Conservation (phyloP, 2,113 vertebrate genomes). For the rat (Rattus norvegicus) region DNA sequence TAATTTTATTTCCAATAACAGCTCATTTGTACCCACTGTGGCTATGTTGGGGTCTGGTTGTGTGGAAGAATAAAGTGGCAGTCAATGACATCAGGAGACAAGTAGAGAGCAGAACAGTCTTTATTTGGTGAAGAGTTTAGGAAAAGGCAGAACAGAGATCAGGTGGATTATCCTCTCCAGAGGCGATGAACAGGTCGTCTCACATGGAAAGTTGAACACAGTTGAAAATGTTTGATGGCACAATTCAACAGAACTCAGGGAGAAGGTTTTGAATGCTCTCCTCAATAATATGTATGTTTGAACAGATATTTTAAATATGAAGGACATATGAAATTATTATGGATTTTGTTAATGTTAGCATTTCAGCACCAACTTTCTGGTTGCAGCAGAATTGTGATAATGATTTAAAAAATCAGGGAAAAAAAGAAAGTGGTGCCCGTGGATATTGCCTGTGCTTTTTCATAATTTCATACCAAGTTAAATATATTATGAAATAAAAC, state of each 20-base stretch:
- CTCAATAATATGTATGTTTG: no score
- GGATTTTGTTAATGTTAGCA: neutral
- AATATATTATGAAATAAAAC: neutral
- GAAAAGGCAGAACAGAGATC: no score
- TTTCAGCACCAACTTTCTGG: neutral
- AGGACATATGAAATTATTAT: neutral
- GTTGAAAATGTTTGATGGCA: neutral
- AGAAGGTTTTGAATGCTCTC: neutral
- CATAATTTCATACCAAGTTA: neutral
- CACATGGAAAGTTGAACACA: no score
- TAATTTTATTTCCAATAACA: neutral
- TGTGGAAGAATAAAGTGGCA: neutral
- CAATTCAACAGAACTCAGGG: neutral
- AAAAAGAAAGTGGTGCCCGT: neutral
- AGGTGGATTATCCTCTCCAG: no score
- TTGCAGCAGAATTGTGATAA: no score
- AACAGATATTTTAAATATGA: neutral
- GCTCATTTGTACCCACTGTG: neutral
- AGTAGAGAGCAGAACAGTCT: rapidly evolving
- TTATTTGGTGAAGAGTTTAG: rapidly evolving
- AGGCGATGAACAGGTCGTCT: no score
- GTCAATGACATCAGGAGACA: no score
- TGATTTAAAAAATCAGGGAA: neutral
- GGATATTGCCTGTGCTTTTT: neutral
- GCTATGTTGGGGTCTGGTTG: neutral